Evolutionary conservation across 2,113 vertebrate genomes (phyloP).

Genomic region (Psilopogon haemacephalus): DNA sequence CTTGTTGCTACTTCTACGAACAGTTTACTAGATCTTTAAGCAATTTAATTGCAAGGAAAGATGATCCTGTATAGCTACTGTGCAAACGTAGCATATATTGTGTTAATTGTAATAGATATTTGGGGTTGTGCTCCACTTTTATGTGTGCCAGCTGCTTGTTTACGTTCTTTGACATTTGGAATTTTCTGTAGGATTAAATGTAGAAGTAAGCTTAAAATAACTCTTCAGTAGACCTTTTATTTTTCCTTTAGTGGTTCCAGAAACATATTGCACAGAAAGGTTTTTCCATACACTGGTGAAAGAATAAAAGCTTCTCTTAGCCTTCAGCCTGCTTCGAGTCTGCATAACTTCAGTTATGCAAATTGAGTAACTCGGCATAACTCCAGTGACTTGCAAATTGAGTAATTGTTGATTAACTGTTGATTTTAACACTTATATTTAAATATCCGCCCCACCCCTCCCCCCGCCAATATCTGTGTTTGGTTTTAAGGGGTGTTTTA

Average conservation of each 20-base stretch:
- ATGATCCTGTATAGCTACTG: not conserved
- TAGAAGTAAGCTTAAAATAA: slow-evolving; percentile 13
- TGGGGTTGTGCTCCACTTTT: slow-evolving; percentile 22
- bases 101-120: slow-evolving; percentile 17
- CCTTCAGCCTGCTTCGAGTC: not conserved
- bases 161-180: not conserved
- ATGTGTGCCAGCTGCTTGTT: slow-evolving; percentile 27
- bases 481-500: not conserved
- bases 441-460: not conserved
- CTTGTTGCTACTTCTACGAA: not conserved
- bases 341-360: too few relatives aligned
- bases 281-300: not conserved
- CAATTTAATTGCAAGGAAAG: not conserved
- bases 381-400: not conserved
- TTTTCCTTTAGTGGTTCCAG: not conserved
- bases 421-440: not conserved
- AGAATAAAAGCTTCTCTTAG: not conserved
- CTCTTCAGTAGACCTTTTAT: not conserved
- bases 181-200: slow-evolving; percentile 35
- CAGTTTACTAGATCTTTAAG: not conserved
- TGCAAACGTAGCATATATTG: not conserved
- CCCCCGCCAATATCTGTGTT: not conserved
- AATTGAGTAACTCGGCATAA: too few relatives aligned
- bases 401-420: not conserved
- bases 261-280: not conserved